Evolutionary conservation across 2,888 invertebrate genomes (phyloP), one percentile per base, ranked within the genome.

Genomic region (Vanessa cardui): DNA sequence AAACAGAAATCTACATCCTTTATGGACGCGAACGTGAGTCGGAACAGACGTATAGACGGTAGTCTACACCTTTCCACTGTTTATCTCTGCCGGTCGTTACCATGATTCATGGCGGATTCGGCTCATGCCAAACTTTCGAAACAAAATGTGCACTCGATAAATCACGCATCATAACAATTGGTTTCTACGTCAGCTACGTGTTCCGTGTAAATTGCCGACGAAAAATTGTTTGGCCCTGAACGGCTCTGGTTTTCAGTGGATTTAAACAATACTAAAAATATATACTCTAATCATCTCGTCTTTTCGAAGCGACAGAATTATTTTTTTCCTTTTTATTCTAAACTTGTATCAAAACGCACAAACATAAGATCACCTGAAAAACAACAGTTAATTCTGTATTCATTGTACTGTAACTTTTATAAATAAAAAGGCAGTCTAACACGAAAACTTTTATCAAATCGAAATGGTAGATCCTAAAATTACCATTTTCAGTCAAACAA

Each of bases 141-240:
- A 79, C 83, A 83, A 82, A 85, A 83, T 84, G 83, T 82, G 80
- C 82, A 83, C 78, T 80, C 82, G 73, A 87, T 89, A 89, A 89
- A 88, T 88, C 88, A 88, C 80, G 76, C 81, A 85, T 83, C 83
- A 83, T 86, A 87, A 87, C 86, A 88, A 84, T 86, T 73, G 76
- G 70, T 72, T 39, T 71, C 69, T 69, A 62, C 68, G 74, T 74
- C 75, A 73, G 74, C 73, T 73, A 74, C 72, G 77, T 80, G 79
- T 73, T 73, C 75, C 74, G 77, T 80, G 80, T 84, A 82, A 84
- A 84, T 82, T 79, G 78, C 77, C 68, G 72, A 74, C 74, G 76
- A 78, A 83, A 83, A 85, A 82, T 70, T 75, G 70, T 69, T 69
- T 74, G 80, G 77, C 64, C 73, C 62, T 70, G 71, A 62, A 50